phyloP scores from a whole-genome alignment of 2,797 vertebrate species.

The Chelon labrosus region DNA sequence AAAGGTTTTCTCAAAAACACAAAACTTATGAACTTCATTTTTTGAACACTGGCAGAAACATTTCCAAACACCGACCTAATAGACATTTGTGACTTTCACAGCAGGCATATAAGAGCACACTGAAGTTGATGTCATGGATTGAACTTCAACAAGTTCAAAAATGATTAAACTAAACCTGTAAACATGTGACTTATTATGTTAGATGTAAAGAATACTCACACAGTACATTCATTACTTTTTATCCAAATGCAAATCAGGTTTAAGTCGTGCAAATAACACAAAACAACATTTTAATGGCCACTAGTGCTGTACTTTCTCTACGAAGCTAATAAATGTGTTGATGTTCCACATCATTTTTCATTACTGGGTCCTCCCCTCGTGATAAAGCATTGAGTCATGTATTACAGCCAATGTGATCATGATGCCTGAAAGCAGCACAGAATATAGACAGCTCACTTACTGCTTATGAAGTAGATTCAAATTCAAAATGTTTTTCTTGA shows the following conservation, averaged over 20 bases:
- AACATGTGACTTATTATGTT: not conserved
- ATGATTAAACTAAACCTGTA: no score
- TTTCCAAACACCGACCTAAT: not conserved
- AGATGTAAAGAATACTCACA: not conserved
- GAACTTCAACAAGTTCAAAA: no score
- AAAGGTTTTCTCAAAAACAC: not conserved
- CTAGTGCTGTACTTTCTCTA: no score
- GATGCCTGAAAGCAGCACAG: not conserved
- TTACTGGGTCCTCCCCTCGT: no score
- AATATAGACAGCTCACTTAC: not conserved
- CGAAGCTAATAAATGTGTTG: no score
- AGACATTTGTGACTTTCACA: not conserved
- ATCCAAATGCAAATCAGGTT: not conserved
- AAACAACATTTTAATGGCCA: no score
- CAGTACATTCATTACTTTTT: not conserved
- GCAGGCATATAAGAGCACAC: not conserved
- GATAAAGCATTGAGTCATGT: no score
- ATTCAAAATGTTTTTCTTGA: not conserved
- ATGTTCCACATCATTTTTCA: no score
- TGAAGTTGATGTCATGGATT: no score
- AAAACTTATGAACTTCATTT: not conserved
- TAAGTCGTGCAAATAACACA: not conserved
- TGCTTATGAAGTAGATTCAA: not conserved
- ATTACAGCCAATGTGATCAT: no score
- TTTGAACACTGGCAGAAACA: constrained; percentile 7